Evolutionary conservation across 2,888 invertebrate genomes (phyloP).

Genomic region (Rugalucina vietnamica): DNA sequence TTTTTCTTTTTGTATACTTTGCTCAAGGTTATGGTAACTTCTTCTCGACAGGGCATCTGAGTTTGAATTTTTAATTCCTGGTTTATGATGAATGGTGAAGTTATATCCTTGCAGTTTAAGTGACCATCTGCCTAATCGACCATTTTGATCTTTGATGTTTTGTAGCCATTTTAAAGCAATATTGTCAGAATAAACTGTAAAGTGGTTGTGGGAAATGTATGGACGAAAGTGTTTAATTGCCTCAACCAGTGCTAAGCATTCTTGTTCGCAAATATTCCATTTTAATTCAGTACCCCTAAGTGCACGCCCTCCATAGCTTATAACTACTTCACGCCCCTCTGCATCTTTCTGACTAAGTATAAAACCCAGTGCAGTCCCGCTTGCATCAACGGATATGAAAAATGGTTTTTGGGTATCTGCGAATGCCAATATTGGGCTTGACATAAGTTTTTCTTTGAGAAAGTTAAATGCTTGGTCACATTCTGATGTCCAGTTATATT

Average conservation of each 20-base stretch:
- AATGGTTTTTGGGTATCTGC: conserved; percentile 26
- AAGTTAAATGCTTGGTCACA: conserved; percentile 40
- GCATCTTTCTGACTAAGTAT: conserved; percentile 40
- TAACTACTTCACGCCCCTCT: conserved; percentile 49
- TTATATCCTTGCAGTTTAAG: conserved; percentile 42
- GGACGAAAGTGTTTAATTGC: conserved; percentile 57
- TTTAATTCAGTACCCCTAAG: conserved; percentile 52
- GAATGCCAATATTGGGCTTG: conserved; percentile 44
- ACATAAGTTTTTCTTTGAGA: conserved; percentile 26
- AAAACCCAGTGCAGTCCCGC: conserved; percentile 40
- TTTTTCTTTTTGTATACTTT: too few relatives aligned
- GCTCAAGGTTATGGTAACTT: conserved; percentile 12
- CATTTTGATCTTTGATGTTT: conserved; percentile 29
- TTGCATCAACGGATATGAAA: conserved; percentile 23
- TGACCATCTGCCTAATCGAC: conserved; percentile 46
- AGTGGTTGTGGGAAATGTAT: conserved; percentile 45
- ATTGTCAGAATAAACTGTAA: conserved; percentile 57
- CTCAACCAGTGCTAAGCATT: conserved; percentile 62
- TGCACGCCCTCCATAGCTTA: conserved; percentile 61
- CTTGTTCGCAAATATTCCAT: conserved; percentile 56
- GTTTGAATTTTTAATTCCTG: conserved; percentile 37
- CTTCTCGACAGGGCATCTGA: conserved; percentile 49
- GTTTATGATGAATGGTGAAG: conserved; percentile 45
- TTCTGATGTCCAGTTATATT: conserved; percentile 54
- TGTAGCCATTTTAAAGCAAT: conserved; percentile 43